Base-by-base conservation (phyloP, 2,888 invertebrate species). In the Elysia crispata region DNA sequence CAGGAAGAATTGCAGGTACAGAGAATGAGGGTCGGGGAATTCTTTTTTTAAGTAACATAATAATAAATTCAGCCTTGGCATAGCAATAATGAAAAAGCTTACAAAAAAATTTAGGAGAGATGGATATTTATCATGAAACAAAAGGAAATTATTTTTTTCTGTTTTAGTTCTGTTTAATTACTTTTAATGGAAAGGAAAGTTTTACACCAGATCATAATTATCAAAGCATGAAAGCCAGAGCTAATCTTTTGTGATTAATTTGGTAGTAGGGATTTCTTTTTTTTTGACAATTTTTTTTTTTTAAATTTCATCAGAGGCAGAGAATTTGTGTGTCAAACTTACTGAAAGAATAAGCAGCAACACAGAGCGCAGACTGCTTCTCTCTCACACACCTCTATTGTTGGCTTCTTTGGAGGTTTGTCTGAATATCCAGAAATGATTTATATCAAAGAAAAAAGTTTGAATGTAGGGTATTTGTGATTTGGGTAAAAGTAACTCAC, bases 261-360 rank as follows among this genome's bases (percentile, higher is more conserved):
- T n/a, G n/a, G n/a, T n/a, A n/a, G n/a, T n/a, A n/a, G n/a, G n/a
- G n/a, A n/a, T 30, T 23, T 23, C 41, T 33, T 23, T 18, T n/a
- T 49, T 66, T 78, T 50, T 31, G 82, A 15, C 80, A 25, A 11
- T 57, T 30, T n/a, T 72, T 31, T 66, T 78, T 50, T 31, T 83
- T 20, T 81, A 25, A 11, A 57, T 30, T n/a, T 72, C 78, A 85
- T 85, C 93, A 98, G 98, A 97, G 92, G 98, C 98, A 1, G 98
- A 99, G 90, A 97, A 96, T 87, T 93, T 99, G n/a, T 98, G 98
- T 91, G 95, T 96, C 64, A 95, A 97, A 31, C 93, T 99, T 66
- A 97, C 97, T 0, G 98, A 98, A 92, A 98, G 98, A 92, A 96
- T 98, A 83, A 98, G 97, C 91, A 95, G 96, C 0, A 95, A 96